Evolutionary conservation across 2,888 invertebrate species (phyloP), one percentile per base, ranked within the genome.

Genomic region (Hemicrepidius hirtus): DNA sequence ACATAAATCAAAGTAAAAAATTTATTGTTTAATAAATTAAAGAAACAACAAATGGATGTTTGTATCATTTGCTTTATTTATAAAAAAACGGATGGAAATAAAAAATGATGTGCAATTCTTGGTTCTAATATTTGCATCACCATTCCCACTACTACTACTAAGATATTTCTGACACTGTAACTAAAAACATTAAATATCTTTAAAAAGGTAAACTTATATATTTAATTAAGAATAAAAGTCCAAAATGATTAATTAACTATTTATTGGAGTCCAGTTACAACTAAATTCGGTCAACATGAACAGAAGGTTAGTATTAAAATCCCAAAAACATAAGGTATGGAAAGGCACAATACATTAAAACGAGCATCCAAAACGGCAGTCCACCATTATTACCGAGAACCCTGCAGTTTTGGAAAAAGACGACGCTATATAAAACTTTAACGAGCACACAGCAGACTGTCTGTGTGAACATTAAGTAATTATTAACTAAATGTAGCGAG

Each of bases 321-420:
- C 50, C 70, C 66, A 66, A 70, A 73, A 74, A 74, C 71, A 44
- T 73, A 74, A 74, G 67, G 80, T 80, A 81, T 82, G 80, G 81
- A 85, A 85, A 85, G 85, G 84, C 85, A 85, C 84, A 85, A 84
- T 85, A 84, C 73, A 73, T 73, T 81, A 83, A 83, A 82, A 81
- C 79, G 80, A 80, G 77, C 79, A 76, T 79, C 66, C 60, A 75
- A 69, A 63, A 68, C 71, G 69, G 73, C 73, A 75, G 74, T 74
- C 53, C 57, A 71, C 60, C 40, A 46, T 63, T 53, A 46, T n/a
- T 37, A 37, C 35, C 32, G 37, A 44, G 35, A 62, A 59, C 21
- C 35, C 65, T 62, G 64, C 74, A 76, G 55, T 59, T 67, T 57
- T 67, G 60, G 53, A 67, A 40, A n/a, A 53, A 50, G 49, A 75